Conservation (phyloP, 1,140 invertebrate species). For the Drosophila carrolli region DNA sequence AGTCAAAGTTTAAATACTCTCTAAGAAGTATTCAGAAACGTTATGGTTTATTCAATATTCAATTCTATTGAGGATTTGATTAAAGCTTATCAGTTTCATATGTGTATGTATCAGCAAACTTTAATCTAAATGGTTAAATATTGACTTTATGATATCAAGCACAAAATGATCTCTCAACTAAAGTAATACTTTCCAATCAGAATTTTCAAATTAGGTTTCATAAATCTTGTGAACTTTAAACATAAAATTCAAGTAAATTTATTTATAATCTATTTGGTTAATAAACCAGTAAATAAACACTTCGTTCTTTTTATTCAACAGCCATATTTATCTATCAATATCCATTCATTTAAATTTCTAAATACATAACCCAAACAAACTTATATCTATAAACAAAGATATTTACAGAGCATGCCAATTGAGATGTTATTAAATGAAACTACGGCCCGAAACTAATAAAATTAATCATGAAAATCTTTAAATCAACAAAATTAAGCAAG, state of each 20-base stretch:
- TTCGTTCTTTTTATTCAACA: not conserved
- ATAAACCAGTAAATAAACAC: slow-evolving; percentile 4
- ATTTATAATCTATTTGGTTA: not conserved
- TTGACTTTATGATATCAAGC: not conserved
- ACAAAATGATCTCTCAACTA: not conserved
- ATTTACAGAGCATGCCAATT: no score
- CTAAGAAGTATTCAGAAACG: not conserved
- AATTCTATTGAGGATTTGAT: no score
- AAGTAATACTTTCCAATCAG: not conserved
- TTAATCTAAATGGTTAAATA: not conserved
- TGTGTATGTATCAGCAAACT: not conserved
- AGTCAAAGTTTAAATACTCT: slow-evolving; percentile 11
- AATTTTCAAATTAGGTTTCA: no score
- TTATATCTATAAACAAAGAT: not conserved
- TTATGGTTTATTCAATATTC: not conserved
- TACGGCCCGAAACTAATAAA: not conserved
- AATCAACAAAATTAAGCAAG: no score
- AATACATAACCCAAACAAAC: not conserved
- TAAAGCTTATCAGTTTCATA: not conserved
- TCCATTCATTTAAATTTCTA: not conserved
- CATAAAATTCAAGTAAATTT: not conserved
- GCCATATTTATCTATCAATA: not conserved
- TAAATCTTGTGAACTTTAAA: no score
- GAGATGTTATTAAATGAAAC: no score
- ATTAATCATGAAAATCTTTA: not conserved